These are phyloP conservation scores for Phoeniculus purpureus DNA, from an alignment of 2,797 vertebrate genomes.

Conservation along the genomic window DNA sequence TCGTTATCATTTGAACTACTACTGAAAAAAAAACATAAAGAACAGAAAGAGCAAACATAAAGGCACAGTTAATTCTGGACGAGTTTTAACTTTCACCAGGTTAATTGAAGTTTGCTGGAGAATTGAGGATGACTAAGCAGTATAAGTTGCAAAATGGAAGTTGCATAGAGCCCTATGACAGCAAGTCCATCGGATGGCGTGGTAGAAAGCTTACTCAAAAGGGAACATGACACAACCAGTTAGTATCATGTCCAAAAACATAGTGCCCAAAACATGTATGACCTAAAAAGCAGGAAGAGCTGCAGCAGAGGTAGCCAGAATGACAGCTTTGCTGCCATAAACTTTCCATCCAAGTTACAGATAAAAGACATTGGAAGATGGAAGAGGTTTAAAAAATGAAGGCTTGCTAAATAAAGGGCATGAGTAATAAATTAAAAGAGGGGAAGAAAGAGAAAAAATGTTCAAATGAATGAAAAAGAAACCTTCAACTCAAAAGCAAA, in stretches of 20 bases:
- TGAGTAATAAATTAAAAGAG: slow-evolving; percentile 76
- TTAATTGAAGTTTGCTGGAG: slow-evolving; percentile 72
- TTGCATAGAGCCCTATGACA: slow-evolving; percentile 83
- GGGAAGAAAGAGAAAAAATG: slow-evolving; percentile 66
- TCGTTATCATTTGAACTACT: slow-evolving; percentile 72
- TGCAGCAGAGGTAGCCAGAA: slow-evolving; percentile 79
- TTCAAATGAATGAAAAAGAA: slow-evolving; percentile 79
- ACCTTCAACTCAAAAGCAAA: slow-evolving; percentile 81
- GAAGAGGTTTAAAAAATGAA: slow-evolving; percentile 86
- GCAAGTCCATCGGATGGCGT: slow-evolving; percentile 73
- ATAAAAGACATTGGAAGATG: slow-evolving; percentile 80
- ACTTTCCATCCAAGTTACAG: slow-evolving; percentile 81
- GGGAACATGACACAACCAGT: slow-evolving; percentile 77
- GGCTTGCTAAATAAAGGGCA: slow-evolving; percentile 77
- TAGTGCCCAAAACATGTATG: slow-evolving; percentile 77
- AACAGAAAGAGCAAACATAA: slow-evolving; percentile 76
- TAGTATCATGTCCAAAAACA: slow-evolving; percentile 81
- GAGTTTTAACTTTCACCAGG: slow-evolving; percentile 68
- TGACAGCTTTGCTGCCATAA: slow-evolving; percentile 81
- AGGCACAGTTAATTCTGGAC: slow-evolving; percentile 75
- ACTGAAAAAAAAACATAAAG: slow-evolving; percentile 60
- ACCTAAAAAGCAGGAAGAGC: slow-evolving; percentile 78
- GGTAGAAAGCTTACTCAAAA: slow-evolving; percentile 80
- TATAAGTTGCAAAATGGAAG: slow-evolving; percentile 77
- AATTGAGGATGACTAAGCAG: slow-evolving; percentile 78